phyloP scores from a whole-genome alignment of 2,113 vertebrate genomes.

The Galeopterus variegatus region DNA sequence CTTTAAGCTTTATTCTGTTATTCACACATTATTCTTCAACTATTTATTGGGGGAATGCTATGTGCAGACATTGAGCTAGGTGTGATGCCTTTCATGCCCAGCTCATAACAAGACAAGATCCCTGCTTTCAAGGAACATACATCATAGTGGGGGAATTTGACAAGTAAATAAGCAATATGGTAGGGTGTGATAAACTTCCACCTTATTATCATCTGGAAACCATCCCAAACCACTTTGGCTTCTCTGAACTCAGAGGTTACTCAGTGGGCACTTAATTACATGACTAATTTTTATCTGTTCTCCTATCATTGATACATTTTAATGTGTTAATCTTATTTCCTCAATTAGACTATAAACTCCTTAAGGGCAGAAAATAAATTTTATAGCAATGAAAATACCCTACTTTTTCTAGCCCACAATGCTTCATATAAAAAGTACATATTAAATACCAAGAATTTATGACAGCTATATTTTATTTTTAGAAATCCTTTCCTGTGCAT shows the following conservation, averaged over 20 bases:
- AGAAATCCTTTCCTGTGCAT: background rate
- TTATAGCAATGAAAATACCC: background rate
- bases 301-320: background rate
- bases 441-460: conserved; percentile 24
- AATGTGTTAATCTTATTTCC: conserved; percentile 42
- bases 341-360: background rate
- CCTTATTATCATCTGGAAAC: background rate
- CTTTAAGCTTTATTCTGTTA: background rate
- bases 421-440: conserved; percentile 35
- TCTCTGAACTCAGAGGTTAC: background rate
- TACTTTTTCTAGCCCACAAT: background rate
- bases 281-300: conserved; percentile 27
- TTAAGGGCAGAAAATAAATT: background rate
- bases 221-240: background rate
- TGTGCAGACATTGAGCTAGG: background rate
- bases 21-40: background rate
- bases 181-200: background rate
- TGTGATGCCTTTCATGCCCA: background rate
- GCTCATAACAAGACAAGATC: background rate
- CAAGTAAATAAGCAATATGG: background rate
- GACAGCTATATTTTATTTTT: conserved; percentile 32
- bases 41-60: background rate
- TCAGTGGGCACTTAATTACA: background rate
- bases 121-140: background rate
- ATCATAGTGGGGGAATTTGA: background rate